Base-by-base conservation (phyloP, 2,888 invertebrate species). In the Spodoptera picta region DNA sequence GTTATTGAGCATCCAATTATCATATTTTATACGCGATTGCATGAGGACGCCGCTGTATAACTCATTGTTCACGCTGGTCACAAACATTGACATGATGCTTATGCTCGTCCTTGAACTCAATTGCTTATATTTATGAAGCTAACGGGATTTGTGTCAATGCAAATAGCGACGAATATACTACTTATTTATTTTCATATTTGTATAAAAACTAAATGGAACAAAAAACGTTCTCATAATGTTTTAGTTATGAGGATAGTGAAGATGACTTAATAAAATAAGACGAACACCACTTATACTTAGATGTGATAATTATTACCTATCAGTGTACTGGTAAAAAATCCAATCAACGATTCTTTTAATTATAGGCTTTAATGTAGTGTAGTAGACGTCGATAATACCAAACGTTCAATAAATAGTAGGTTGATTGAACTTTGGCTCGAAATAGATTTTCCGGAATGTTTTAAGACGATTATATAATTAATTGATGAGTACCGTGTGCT, bases 31-130 rank as follows among this genome's bases (percentile, higher is more conserved):
- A 88, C 81, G 89, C 90, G 87, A 89, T 90, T 90, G 91, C 90
- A 91, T 91, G 92, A 92, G 89, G 93, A 93, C 90, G 83, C 85
- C 82, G 88, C 87, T 85, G 86, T 86, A 89, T 90, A 90, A 89
- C 87, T 92, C 90, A 94, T 94, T 94, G 93, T 94, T 92, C 90
- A 93, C 90, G 88, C 92, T 90, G 92, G 91, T 92, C 94, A 91
- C 94, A 93, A 85, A 88, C 88, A 82, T 83, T 84, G 87, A 79
- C 85, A 87, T 90, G 89, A 91, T 90, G 91, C 89, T 92, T 90
- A 92, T 89, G 83, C 81, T 81, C 87, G 93, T 91, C 93, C 94
- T 93, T 94, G 93, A 94, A 93, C 94, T 94, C 91, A 91, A 94
- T 94, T 90, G 90, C 84, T 82, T 87, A 87, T 88, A 90, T 92